Percentiles rank a stretch among this genome's conserved stretches.
Conservation (phyloP, 2,113 vertebrate species). For the Heterotilapia buettikoferi region DNA sequence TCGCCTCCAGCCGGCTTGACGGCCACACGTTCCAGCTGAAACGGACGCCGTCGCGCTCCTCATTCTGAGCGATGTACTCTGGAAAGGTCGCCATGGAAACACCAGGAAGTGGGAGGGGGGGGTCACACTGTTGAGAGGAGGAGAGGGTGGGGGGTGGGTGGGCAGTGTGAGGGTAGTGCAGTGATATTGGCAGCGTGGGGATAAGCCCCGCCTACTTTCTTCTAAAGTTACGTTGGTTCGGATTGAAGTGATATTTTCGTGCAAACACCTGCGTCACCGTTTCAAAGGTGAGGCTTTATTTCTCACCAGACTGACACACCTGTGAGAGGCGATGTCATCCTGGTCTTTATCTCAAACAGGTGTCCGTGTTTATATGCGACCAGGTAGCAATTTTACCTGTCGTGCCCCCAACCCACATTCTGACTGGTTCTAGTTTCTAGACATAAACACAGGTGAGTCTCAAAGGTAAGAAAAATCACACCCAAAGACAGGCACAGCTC, state of each 20-base stretch:
- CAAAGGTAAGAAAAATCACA: background rate
- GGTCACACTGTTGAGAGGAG: background rate
- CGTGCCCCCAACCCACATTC: background rate
- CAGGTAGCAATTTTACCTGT: background rate
- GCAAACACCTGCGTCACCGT: background rate
- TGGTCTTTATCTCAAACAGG: background rate
- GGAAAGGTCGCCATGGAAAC: conserved; percentile 89
- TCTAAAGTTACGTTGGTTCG: background rate
- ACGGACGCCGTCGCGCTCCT: conserved; percentile 93
- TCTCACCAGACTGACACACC: background rate
- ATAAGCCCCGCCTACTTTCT: background rate
- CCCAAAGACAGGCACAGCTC: background rate
- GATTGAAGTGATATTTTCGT: background rate
- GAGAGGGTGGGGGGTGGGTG: no score
- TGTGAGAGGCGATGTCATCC: background rate
- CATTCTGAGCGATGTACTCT: conserved; percentile 96
- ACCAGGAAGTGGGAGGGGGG: background rate
- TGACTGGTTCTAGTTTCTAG: background rate
- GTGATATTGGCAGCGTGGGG: background rate
- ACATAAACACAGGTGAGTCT: background rate
- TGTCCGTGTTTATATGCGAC: background rate
- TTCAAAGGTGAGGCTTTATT: background rate
- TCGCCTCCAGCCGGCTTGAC: conserved; percentile 93
- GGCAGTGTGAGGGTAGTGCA: background rate
- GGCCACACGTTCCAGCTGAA: conserved; percentile 99